phyloP scores from a whole-genome alignment of 2,888 invertebrate species.

The Eudemis profundana region DNA sequence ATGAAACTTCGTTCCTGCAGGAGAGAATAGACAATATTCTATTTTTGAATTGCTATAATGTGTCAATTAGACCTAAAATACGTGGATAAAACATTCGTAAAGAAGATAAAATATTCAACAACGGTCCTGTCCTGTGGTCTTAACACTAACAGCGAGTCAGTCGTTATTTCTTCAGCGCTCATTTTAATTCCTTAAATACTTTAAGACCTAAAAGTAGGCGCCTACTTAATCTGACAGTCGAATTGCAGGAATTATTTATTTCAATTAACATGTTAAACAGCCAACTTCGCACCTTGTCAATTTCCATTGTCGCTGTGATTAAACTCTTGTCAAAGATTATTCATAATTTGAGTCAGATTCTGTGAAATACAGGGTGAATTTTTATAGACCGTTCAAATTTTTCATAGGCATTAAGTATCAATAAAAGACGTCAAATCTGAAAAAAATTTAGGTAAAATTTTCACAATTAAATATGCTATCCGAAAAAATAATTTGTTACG shows the following conservation, averaged over 20 bases:
- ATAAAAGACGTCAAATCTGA: too few relatives aligned
- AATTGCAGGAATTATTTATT: slow-evolving; percentile 33
- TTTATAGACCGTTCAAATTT: too few relatives aligned
- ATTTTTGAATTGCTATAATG: too few relatives aligned
- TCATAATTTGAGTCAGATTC: slow-evolving; percentile 15
- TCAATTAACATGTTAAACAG: slow-evolving; percentile 30
- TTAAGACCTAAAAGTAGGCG: too few relatives aligned
- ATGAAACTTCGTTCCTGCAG: background rate
- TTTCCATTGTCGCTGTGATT: slow-evolving; percentile 24
- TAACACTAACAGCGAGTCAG: background rate
- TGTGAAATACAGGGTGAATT: too few relatives aligned
- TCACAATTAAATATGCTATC: too few relatives aligned
- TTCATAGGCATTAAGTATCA: too few relatives aligned
- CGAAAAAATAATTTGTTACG: too few relatives aligned
- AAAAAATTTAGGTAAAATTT: too few relatives aligned
- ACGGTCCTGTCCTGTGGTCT: too few relatives aligned
- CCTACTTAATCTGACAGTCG: slow-evolving; percentile 9
- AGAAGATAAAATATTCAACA: too few relatives aligned
- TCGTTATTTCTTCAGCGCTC: background rate
- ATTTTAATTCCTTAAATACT: background rate
- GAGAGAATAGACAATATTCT: too few relatives aligned
- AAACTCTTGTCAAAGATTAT: slow-evolving; percentile 37
- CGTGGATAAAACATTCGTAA: background rate
- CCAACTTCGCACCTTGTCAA: slow-evolving; percentile 30
- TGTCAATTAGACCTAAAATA: background rate